phyloP scores from a whole-genome alignment of 2,888 invertebrate genomes.

The Torymus aiolomorphi region DNA sequence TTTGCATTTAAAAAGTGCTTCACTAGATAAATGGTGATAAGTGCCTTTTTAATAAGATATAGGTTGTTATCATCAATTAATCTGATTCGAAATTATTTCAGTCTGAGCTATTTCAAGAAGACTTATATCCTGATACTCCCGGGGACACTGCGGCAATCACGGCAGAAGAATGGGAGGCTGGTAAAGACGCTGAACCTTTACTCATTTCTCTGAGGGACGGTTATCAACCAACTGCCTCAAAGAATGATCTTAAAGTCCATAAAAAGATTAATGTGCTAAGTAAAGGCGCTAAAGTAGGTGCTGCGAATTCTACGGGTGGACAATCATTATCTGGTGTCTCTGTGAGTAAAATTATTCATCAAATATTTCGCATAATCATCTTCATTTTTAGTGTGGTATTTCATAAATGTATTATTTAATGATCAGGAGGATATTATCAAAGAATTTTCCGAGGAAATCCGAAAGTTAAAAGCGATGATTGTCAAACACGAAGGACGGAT shows the following conservation, averaged over 20 bases:
- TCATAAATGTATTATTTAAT: constrained; percentile 39
- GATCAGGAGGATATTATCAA: constrained; percentile 85
- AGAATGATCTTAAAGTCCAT: constrained; percentile 83
- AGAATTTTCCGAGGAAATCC: constrained; percentile 91
- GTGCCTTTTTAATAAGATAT: constrained; percentile 13
- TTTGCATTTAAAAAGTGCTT: too few relatives aligned
- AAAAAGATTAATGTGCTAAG: constrained; percentile 90
- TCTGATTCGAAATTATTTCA: constrained; percentile 65
- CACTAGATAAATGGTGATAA: too few relatives aligned
- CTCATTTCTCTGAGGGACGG: constrained; percentile 93
- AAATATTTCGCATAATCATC: too few relatives aligned
- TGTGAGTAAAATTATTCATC: constrained; percentile 61
- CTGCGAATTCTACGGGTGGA: constrained; percentile 64
- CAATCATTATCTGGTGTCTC: constrained; percentile 63
- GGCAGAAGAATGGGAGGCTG: constrained; percentile 94
- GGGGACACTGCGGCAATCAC: constrained; percentile 92
- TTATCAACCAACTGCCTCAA: constrained; percentile 79
- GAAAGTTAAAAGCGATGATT: constrained; percentile 94
- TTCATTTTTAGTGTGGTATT: too few relatives aligned
- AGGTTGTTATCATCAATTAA: not conserved
- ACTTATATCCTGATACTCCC: constrained; percentile 95
- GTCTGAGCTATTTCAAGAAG: constrained; percentile 97
- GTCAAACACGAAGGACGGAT: constrained; percentile 95
- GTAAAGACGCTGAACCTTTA: constrained; percentile 92
- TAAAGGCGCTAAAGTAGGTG: constrained; percentile 77